phyloP scores from a whole-genome alignment of 2,888 invertebrate species.

The Alentia gelatinosa region DNA sequence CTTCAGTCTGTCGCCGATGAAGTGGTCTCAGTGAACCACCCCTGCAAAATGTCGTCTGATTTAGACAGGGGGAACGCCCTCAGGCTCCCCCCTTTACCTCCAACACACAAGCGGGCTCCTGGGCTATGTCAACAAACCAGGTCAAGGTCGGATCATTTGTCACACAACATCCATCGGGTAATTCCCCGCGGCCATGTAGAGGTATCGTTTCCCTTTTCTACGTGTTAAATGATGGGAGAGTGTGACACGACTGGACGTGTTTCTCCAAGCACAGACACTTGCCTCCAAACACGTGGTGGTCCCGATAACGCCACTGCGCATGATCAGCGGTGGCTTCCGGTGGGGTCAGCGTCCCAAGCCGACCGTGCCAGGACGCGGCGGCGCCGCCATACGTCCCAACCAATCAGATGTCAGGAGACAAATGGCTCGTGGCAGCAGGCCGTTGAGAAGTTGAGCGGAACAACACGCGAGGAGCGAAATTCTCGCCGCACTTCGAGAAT shows the following conservation, averaged over 20 bases:
- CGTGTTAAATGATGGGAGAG: background rate
- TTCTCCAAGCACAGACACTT: background rate
- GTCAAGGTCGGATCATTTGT: constrained; percentile 35
- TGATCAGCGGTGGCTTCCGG: background rate
- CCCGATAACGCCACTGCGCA: background rate
- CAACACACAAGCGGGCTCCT: background rate
- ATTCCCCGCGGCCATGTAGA: background rate
- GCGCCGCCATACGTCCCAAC: background rate
- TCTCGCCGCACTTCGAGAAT: background rate
- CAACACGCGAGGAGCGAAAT: background rate
- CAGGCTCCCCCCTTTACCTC: background rate
- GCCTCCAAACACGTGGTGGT: background rate
- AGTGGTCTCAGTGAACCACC: background rate
- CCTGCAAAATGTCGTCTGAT: background rate
- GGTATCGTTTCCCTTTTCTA: background rate
- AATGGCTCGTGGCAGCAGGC: background rate
- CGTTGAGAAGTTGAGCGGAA: background rate
- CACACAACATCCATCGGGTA: constrained; percentile 14
- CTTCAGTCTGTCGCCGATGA: background rate
- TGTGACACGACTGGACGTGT: background rate
- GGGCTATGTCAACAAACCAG: background rate
- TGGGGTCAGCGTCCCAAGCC: background rate
- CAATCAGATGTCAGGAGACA: constrained; percentile 14
- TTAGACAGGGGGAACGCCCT: background rate
- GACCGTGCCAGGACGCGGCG: background rate